Evolutionary conservation across 2,888 invertebrate species (phyloP).

Genomic region (Metellina segmentata): DNA sequence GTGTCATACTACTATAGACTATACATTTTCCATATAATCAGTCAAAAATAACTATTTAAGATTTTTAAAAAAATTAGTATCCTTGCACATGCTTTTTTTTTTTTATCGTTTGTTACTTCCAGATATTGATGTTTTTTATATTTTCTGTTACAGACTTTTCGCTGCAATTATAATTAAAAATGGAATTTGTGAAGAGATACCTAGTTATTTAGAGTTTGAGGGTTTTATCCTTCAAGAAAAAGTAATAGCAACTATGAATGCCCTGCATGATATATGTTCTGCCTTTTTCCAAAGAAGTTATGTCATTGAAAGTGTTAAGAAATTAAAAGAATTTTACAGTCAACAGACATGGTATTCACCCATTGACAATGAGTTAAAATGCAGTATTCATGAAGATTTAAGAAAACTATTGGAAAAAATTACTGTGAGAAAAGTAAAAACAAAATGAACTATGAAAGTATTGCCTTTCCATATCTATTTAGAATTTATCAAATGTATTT

Average conservation of each 20-base stretch:
- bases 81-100: no score
- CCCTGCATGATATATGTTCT: neutral
- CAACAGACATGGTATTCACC: neutral
- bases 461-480: neutral
- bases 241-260: constrained; percentile 10
- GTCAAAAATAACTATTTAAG: no score
- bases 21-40: no score
- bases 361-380: constrained; percentile 17
- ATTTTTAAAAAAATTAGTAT: no score
- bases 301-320: neutral
- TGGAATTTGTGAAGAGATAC: constrained; percentile 27
- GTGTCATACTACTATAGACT: no score
- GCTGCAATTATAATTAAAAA: neutral
- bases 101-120: no score
- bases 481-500: neutral
- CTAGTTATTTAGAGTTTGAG: neutral
- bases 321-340: neutral
- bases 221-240: constrained; percentile 9
- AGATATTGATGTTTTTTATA: no score
- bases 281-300: neutral
- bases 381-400: neutral
- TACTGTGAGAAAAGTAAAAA: neutral
- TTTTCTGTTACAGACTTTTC: constrained; percentile 23
- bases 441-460: constrained; percentile 8
- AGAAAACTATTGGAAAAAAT: neutral